Conservation (phyloP, 2,888 invertebrate genomes). For the Cataglyphis altisquamis region DNA sequence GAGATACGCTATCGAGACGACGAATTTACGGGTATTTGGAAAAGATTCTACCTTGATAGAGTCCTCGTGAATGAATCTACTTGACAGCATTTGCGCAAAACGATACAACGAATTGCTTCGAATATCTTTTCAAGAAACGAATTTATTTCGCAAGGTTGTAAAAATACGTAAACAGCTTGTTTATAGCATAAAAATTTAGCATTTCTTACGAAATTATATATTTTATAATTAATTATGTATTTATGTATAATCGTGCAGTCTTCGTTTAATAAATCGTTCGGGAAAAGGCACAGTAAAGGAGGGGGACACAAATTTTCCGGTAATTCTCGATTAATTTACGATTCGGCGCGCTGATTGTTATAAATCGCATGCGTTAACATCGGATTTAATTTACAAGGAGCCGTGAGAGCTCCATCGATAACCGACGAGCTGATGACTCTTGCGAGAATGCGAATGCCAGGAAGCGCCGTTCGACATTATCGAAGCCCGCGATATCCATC, state of each 20-base stretch:
- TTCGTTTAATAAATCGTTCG: background rate
- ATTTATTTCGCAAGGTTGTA: background rate
- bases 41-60: slow-evolving; percentile 40
- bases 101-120: background rate
- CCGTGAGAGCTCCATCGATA: slow-evolving; percentile 35
- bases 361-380: slow-evolving; percentile 45
- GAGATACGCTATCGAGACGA: slow-evolving; percentile 25
- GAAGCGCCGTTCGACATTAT: slow-evolving; percentile 65
- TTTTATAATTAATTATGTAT: background rate
- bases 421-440: slow-evolving; percentile 40
- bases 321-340: slow-evolving; percentile 10
- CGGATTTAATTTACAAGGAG: slow-evolving; percentile 37
- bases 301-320: too few relatives aligned
- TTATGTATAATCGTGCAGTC: background rate
- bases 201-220: background rate
- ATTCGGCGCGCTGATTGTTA: slow-evolving; percentile 43
- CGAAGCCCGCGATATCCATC: slow-evolving; percentile 71
- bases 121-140: background rate
- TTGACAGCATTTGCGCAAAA: slow-evolving; percentile 24
- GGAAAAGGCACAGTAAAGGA: background rate
- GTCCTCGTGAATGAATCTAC: background rate
- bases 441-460: slow-evolving; percentile 44
- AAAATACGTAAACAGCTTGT: background rate
- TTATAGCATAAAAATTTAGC: background rate
- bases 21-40: slow-evolving; percentile 52